These are phyloP conservation scores for Sebastes iracundus DNA, from an alignment of 2,797 vertebrate genomes.

Conservation along the genomic window DNA sequence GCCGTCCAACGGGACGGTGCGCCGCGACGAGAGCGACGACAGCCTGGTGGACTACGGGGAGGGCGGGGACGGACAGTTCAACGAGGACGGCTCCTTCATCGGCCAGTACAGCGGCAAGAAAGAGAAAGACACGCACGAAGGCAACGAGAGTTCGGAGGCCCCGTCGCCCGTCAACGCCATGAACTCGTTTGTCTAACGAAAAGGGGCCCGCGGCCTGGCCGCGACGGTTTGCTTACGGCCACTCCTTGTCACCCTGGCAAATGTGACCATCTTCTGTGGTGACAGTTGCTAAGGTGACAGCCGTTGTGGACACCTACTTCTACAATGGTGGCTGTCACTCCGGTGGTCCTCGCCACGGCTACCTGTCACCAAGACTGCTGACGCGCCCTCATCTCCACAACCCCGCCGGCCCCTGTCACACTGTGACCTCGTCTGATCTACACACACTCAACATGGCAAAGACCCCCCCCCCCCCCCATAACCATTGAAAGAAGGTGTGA, in stretches of 20 bases:
- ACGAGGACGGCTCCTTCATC: constrained; percentile 98
- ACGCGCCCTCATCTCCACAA: constrained; percentile 68
- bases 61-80: constrained; percentile 98
- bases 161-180: constrained; percentile 98
- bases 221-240: constrained; percentile 18
- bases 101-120: constrained; percentile 99
- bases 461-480: not conserved
- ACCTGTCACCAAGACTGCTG: constrained; percentile 57
- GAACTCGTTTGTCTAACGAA: constrained; percentile 95
- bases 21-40: constrained; percentile 96
- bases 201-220: constrained; percentile 8
- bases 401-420: constrained; percentile 51
- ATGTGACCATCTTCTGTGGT: constrained; percentile 56
- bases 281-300: constrained; percentile 60
- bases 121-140: constrained; percentile 97
- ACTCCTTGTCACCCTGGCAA: constrained; percentile 62
- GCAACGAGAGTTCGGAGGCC: constrained; percentile 98
- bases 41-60: constrained; percentile 99
- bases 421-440: constrained; percentile 59
- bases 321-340: constrained; percentile 49
- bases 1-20: constrained; percentile 96
- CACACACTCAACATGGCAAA: constrained; percentile 32
- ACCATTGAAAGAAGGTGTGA: constrained; percentile 37
- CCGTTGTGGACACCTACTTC: constrained; percentile 44
- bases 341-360: constrained; percentile 43